Base-by-base conservation (phyloP, 1,140 invertebrate species). In the Drosophila ercepeae region DNA sequence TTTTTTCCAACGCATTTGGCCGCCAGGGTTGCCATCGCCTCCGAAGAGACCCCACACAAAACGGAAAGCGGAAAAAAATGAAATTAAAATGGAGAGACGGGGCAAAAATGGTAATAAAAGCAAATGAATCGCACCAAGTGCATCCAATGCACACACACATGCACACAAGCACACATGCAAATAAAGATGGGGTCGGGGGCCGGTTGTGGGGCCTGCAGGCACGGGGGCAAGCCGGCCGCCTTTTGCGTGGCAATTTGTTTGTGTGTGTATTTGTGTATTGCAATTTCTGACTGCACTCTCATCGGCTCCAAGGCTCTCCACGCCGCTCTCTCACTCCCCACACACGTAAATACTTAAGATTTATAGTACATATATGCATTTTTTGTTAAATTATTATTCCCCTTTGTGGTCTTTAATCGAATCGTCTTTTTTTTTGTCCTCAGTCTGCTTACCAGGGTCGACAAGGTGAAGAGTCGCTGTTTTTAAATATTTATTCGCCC, bases 121-220 rank as follows among this genome's bases (percentile, higher is more conserved):
- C 83, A 86, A 86, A 86, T 86, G 76, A 86, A 88, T 88, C 81
- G 82, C 77, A 88, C 81, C 82, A 86, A 88, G 82, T 86, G 82
- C 82, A 86, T 88, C 74, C 73, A 73, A 53, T 51, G 51, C 53
- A 27, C 11, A 42, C 45, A 46, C 32, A 57, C 21, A 21, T 21
- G 21, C 4, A 21, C 21, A 21, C 2, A n/a, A n/a, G n/a, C 11
- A 42, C 44, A 46, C 29, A 57, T 19, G 55, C 46, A 44, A 16
- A 53, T 61, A 51, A 61, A 58, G 53, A 61, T 14, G 44, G 39
- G 58, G 58, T 51, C 42, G 57, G 21, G 13, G 29, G 59, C 41
- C 5, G 49, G 1, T 25, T 19, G 16, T 25, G 42, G 29, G 36
- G 27, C 8, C 27, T 2, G 8, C 7, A 8, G 27, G 8, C 7